A percentile compares a stretch with the other conserved stretches of the same genome.
phyloP scores from a whole-genome alignment of 2,113 vertebrate genomes.

The Colossoma macropomum region DNA sequence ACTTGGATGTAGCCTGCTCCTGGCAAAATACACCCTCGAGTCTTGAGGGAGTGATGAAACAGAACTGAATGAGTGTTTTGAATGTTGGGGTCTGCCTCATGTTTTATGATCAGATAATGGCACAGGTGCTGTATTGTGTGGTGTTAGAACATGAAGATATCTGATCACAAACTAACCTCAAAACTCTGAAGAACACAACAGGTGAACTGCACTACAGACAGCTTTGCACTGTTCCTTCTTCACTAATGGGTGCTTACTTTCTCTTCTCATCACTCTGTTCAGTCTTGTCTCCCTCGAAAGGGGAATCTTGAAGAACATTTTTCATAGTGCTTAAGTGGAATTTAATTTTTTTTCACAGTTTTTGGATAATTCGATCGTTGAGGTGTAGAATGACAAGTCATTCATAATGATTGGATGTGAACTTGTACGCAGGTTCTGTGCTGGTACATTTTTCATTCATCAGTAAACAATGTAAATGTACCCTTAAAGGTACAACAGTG shows the following conservation, averaged over 20 bases:
- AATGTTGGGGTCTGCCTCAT: constrained; percentile 31
- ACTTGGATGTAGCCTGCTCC: not conserved
- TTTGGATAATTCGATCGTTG: too few relatives aligned
- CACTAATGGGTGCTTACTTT: not conserved
- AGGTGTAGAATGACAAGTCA: not conserved
- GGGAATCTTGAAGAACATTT: not conserved
- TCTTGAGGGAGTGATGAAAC: not conserved
- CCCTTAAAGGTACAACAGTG: too few relatives aligned
- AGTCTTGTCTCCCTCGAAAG: not conserved
- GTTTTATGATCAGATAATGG: constrained; percentile 4
- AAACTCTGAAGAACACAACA: constrained; percentile 55
- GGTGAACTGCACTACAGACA: constrained; percentile 56
- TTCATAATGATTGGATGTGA: too few relatives aligned
- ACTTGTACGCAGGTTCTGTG: too few relatives aligned
- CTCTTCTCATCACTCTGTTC: not conserved
- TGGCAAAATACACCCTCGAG: not conserved
- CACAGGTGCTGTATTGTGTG: constrained; percentile 55
- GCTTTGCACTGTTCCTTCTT: constrained; percentile 9
- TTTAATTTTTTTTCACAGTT: not conserved
- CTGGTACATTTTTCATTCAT: too few relatives aligned
- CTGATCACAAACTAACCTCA: constrained; percentile 71
- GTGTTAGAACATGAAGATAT: constrained; percentile 61
- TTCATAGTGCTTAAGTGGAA: not conserved
- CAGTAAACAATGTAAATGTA: too few relatives aligned
- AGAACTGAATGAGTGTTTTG: not conserved